Conservation (phyloP, 23 tunicate genomes). For the Styela clava region DNA sequence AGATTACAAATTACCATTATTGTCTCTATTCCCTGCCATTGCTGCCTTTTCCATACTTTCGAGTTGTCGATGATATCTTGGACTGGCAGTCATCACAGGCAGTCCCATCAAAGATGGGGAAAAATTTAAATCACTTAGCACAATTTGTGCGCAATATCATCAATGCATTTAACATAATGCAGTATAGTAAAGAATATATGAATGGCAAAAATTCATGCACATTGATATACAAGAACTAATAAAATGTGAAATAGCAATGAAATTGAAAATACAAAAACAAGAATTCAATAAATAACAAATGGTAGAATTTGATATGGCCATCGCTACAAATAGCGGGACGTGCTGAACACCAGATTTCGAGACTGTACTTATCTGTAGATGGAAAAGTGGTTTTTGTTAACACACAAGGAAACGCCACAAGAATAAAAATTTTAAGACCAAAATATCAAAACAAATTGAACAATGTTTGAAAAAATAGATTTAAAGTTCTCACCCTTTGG, state of each 20-base stretch:
- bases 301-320: background rate
- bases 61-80: background rate
- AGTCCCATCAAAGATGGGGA: background rate
- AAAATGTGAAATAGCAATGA: background rate
- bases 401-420: background rate
- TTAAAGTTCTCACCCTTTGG: slow-evolving; percentile 47
- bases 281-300: background rate
- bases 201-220: background rate
- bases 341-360: background rate
- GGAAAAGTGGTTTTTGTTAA: slow-evolving; percentile 11
- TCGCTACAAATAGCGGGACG: background rate
- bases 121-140: background rate
- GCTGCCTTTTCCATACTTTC: background rate
- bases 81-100: background rate
- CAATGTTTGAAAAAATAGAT: background rate
- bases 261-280: background rate
- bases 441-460: no score
- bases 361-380: slow-evolving; percentile 37
- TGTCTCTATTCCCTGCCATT: background rate
- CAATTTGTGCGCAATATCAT: background rate
- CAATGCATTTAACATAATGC: background rate
- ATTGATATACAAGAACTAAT: background rate
- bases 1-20: background rate
- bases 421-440: no score
- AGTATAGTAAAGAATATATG: background rate